Evolutionary conservation across 2,113 vertebrate genomes (phyloP).

Genomic region (Alouatta palliata): DNA sequence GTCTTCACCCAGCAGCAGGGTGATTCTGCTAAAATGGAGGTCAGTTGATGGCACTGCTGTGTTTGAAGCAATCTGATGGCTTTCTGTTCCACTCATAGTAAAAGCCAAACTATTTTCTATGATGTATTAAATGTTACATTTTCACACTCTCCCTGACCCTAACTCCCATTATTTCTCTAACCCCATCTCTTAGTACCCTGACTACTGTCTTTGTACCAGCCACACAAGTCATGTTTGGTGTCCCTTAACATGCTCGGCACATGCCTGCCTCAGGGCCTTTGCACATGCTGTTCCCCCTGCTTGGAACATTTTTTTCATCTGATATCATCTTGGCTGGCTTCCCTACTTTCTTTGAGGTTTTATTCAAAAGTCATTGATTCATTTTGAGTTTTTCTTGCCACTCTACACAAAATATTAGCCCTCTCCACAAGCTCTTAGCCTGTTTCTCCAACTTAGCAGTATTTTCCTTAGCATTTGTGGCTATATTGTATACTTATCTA

Average conservation of each 20-base stretch:
- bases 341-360: not conserved
- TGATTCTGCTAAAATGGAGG: not conserved
- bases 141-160: not conserved
- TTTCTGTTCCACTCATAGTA: not conserved
- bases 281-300: not conserved
- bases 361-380: not conserved
- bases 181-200: not conserved
- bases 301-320: not conserved
- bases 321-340: not conserved
- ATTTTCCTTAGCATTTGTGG: not conserved
- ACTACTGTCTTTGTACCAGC: not conserved
- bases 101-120: not conserved
- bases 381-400: not conserved
- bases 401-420: not conserved
- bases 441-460: not conserved
- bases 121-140: not conserved
- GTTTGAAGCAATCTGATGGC: not conserved
- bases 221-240: not conserved
- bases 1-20: not conserved
- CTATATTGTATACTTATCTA: not conserved
- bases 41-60: not conserved
- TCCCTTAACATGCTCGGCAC: not conserved
- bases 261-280: not conserved
- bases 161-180: not conserved
- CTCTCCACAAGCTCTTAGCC: not conserved